Conservation (phyloP, 2,797 vertebrate species). For the Lycodopsis pacificus region DNA sequence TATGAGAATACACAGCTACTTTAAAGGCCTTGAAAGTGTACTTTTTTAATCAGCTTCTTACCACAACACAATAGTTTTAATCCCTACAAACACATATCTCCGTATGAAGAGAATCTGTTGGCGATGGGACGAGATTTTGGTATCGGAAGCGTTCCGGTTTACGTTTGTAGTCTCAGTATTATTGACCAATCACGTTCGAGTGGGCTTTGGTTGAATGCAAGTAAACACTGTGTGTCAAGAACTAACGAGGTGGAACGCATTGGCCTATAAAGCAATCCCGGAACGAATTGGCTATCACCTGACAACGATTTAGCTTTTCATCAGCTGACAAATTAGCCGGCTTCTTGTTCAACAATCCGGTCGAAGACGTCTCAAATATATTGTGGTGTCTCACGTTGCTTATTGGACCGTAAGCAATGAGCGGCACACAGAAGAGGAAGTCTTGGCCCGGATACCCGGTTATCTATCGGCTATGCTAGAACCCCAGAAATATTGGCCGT, state of each 20-base stretch:
- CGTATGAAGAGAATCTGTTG: neutral
- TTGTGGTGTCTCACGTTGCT: neutral
- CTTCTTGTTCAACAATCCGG: neutral
- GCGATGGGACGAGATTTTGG: too few relatives aligned
- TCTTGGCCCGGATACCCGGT: neutral
- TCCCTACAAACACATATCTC: neutral
- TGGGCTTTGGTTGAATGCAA: too few relatives aligned
- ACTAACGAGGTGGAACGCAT: neutral
- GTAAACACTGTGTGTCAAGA: too few relatives aligned
- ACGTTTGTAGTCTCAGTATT: neutral
- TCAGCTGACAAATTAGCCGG: neutral
- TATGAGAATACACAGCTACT: neutral
- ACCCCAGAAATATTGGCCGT: neutral
- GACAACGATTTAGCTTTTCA: neutral
- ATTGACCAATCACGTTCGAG: too few relatives aligned
- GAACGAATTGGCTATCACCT: neutral
- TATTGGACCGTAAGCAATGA: neutral
- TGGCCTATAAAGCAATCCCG: too few relatives aligned
- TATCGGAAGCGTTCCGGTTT: neutral
- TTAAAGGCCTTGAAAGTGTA: neutral
- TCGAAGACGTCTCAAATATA: neutral
- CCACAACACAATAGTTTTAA: neutral
- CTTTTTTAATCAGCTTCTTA: neutral
- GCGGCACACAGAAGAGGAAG: neutral
- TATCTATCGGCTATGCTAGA: neutral